phyloP scores from a whole-genome alignment of 2,888 invertebrate species.

The Schrankia costaestrigalis region DNA sequence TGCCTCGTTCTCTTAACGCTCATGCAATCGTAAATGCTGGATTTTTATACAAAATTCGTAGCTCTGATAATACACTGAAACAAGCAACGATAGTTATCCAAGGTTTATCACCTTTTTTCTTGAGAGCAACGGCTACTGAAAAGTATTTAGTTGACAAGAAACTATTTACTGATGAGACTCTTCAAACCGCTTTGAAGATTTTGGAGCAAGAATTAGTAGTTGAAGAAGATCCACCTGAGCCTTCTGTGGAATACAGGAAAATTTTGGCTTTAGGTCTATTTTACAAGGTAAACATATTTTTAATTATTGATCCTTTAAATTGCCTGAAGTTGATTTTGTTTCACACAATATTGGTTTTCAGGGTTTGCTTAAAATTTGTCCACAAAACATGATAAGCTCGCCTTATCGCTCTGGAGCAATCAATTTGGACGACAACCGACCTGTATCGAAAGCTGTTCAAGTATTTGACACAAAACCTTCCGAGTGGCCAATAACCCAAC shows the following conservation, averaged over 20 bases:
- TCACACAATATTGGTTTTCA: too few species aligned
- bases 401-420: constrained; percentile 66
- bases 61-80: constrained; percentile 29
- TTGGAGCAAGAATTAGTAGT: constrained; percentile 46
- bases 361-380: constrained; percentile 76
- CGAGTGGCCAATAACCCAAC: constrained; percentile 83
- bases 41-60: constrained; percentile 74
- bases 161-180: constrained; percentile 54
- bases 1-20: constrained; percentile 86
- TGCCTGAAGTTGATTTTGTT: too few species aligned
- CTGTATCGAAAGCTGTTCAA: constrained; percentile 81
- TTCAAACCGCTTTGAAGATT: constrained; percentile 53
- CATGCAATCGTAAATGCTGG: constrained; percentile 88
- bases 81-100: constrained; percentile 78
- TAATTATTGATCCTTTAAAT: too few species aligned
- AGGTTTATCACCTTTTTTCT: constrained; percentile 68
- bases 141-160: constrained; percentile 61
- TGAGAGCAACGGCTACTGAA: constrained; percentile 77
- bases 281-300: too few species aligned
- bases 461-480: constrained; percentile 80
- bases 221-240: constrained; percentile 67
- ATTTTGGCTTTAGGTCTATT: constrained; percentile 80
- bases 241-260: constrained; percentile 78
- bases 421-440: constrained; percentile 60
- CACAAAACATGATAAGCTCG: constrained; percentile 54